Evolutionary conservation across 1,140 invertebrate genomes (phyloP), one percentile per base, ranked within the genome.

Genomic region (Drosophila virilis): DNA sequence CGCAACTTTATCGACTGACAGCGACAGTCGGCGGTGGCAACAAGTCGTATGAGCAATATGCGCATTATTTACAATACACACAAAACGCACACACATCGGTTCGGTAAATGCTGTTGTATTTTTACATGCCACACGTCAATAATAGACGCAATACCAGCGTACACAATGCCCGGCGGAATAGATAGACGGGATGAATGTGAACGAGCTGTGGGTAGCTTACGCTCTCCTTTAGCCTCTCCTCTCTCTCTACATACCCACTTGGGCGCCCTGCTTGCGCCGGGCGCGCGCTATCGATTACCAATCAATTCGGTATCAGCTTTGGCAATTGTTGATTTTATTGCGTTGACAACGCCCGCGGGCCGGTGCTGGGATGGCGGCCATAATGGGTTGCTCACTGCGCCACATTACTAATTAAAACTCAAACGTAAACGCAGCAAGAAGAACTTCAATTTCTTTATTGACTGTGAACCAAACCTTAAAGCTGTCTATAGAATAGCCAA

Each of bases 21-120:
- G 35, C 10, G 17, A 12, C 32, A 38, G 45, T 22, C 22, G n/a
- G 50, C 35, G 62, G 40, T 61, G 79, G 79, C 79, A 82, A 82
- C 75, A 82, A 83, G 79, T 82, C 80, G 80, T 79, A 75, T 74
- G 79, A 70, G 75, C 79, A 81, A 81, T 82, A 74, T 83, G 64
- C 70, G 57, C 65, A 78, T 79, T 82, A 82, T 82, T 82, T 83
- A 82, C 80, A 82, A 70, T 78, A 60, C 78, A 67, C 60, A 60
- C 78, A 51, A 50, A 62, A 64, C 65, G 74, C 58, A 38, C 68
- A 70, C 65, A 78, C 80, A 82, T 74, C 62, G 58, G 37, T 37
- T 10, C 50, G 58, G 70, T 82, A 67, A 83, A 83, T 78, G 70
- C 57, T 61, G 71, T 71, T 75, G 65, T 82, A 79, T 79, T 82